Percentiles rank a stretch among this genome's conserved stretches.
Evolutionary conservation across 2,888 invertebrate genomes (phyloP).

Genomic region (Prosapia bicincta): DNA sequence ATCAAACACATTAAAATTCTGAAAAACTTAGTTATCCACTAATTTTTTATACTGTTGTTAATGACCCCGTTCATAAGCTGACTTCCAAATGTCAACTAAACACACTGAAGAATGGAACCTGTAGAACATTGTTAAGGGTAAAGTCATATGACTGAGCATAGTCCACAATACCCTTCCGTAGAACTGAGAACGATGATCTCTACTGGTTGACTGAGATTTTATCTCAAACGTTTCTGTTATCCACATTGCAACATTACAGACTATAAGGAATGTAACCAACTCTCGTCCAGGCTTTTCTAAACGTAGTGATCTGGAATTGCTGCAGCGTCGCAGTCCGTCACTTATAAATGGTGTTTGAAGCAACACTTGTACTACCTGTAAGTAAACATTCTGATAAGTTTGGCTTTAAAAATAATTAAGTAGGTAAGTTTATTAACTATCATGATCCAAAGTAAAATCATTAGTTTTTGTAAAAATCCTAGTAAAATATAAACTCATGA

Average conservation of each 20-base stretch:
- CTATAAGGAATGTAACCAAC: slow-evolving; percentile 69
- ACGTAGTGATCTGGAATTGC: slow-evolving; percentile 59
- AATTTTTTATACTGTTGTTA: no score
- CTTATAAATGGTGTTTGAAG: slow-evolving; percentile 71
- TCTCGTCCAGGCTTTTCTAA: slow-evolving; percentile 70
- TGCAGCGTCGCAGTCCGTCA: slow-evolving; percentile 70
- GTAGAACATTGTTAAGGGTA: slow-evolving; percentile 74
- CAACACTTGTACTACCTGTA: slow-evolving; percentile 65
- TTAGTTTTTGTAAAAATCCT: no score
- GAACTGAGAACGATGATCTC: slow-evolving; percentile 58
- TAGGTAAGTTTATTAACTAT: no score
- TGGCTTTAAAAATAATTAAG: no score
- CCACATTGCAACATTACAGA: slow-evolving; percentile 75
- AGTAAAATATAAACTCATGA: no score
- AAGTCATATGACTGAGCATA: slow-evolving; percentile 65
- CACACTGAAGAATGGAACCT: slow-evolving; percentile 77
- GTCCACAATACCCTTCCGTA: slow-evolving; percentile 70
- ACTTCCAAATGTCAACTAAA: slow-evolving; percentile 74
- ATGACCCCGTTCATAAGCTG: slow-evolving; percentile 56
- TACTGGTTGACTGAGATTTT: slow-evolving; percentile 51
- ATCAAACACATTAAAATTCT: no score
- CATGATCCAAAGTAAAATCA: no score
- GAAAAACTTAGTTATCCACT: no score
- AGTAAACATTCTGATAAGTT: no score
- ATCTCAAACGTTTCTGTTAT: slow-evolving; percentile 68